Evolutionary conservation across 1,140 invertebrate species (phyloP).

Genomic region (Philopotamus ludificatus): DNA sequence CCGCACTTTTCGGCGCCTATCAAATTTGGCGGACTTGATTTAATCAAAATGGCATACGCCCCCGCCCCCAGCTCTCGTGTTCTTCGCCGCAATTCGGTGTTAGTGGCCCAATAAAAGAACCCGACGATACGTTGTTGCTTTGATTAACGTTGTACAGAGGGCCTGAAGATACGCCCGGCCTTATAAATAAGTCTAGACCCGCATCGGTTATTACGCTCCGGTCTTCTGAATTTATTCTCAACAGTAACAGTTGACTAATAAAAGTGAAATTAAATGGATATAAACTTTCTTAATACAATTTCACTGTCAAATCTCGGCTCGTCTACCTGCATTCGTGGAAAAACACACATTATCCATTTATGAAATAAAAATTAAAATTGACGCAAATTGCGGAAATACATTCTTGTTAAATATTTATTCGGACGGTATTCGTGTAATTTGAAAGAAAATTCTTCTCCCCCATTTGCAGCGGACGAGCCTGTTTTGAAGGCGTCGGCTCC

Average conservation of each 20-base stretch:
- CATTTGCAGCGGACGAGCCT: no score
- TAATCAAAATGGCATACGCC: constrained; percentile 9
- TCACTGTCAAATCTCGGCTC: background rate
- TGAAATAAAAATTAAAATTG: no score
- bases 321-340: background rate
- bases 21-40: constrained; percentile 25
- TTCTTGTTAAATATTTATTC: no score
- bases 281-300: background rate
- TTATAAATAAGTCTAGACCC: constrained; percentile 16
- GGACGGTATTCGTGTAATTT: background rate
- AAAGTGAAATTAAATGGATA: constrained; percentile 5
- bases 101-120: constrained; percentile 18
- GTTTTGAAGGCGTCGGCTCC: no score
- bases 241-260: background rate
- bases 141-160: constrained; percentile 22
- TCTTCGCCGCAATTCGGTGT: constrained; percentile 12
- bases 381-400: no score
- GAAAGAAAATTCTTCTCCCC: background rate
- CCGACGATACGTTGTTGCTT: constrained; percentile 14
- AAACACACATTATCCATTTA: no score
- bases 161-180: background rate
- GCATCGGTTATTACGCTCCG: constrained; percentile 1
- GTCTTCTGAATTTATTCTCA: background rate
- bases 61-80: no score
- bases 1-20: constrained; percentile 1